Base-by-base conservation (phyloP, 2,797 vertebrate genomes). In the Tapirus indicus region DNA sequence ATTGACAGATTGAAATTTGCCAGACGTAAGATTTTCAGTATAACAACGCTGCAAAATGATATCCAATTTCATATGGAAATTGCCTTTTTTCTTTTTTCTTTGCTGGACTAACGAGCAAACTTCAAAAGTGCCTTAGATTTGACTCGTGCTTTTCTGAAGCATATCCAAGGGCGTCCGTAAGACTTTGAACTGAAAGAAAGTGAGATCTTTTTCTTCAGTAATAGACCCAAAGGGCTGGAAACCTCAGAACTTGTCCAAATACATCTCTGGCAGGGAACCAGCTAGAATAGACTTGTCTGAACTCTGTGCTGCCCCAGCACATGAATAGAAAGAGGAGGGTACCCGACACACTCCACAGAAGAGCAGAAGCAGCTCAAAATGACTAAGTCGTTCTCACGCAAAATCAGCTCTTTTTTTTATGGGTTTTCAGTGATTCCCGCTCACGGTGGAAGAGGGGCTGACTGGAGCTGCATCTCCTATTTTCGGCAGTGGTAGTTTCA, bases 31-130 rank as follows among this genome's bases (percentile, higher is more conserved):
- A 83, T 83, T 74, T 95, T 74, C 80, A 64, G 68, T 32, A 2
- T 44, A 58, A 56, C 35, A 16, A 66, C 87, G 25, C 41, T 93
- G 84, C 27, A 79, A 93, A 97, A 56, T 41, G 75, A 96, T 88
- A 83, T 44, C 62, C 56, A 96, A 92, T 97, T 92, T 95, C 69
- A 85, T 91, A 96, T 95, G 97, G 90, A 97, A 97, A 98, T 97
- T 78, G 78, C 27, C 71, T 93, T 97, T 98, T 93, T 20, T 20
- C 52, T 78, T 96, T 60, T 84, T 92, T 44, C 85, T 96, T 92
- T 95, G 75, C 68, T 86, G 35, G 60, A 88, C 91, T 97, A 97
- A 98, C 0, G 10, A 96, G 87, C 83, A 95, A 91, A 95, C 96
- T 97, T 97, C 96, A 97, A 93, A 97, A 97, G 71, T 85, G 86